Percentiles rank a stretch among this genome's conserved stretches.
Evolutionary conservation across 2,797 vertebrate species (phyloP).

Genomic region (Apogon talboti): DNA sequence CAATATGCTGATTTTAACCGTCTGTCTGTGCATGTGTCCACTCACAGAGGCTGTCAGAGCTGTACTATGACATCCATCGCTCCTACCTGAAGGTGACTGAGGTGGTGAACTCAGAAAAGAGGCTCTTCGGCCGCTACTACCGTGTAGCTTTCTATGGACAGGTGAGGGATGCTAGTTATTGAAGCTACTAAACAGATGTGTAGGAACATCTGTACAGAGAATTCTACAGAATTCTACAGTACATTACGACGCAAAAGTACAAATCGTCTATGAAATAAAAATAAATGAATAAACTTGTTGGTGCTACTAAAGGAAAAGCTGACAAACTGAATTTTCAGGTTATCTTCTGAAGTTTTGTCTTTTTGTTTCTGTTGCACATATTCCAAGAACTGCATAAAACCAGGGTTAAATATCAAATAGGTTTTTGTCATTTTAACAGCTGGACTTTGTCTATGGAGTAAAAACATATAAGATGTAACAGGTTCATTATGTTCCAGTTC

Average conservation of each 20-base stretch:
- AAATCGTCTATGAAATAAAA: no score
- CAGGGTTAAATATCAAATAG: no score
- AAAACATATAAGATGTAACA: background rate
- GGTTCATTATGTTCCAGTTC: background rate
- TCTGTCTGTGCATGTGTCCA: slow-evolving; percentile 28
- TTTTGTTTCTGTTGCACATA: no score
- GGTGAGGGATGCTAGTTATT: slow-evolving; percentile 78
- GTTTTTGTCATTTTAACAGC: no score
- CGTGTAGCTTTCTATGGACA: slow-evolving; percentile 98
- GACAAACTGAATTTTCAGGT: no score
- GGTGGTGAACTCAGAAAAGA: slow-evolving; percentile 96
- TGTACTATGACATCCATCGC: slow-evolving; percentile 98
- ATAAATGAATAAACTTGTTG: no score
- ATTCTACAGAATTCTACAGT: background rate
- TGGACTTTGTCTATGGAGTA: background rate
- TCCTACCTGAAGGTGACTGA: slow-evolving; percentile 97
- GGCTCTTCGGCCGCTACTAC: slow-evolving; percentile 96
- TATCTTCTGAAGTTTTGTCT: no score
- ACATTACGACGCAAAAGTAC: no score
- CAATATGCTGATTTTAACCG: background rate
- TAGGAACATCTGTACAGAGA: background rate
- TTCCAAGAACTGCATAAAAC: no score
- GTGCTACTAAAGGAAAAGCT: no score
- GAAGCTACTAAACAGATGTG: background rate
- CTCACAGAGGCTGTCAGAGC: slow-evolving; percentile 90